Evolutionary conservation across 2,113 vertebrate genomes (phyloP), one percentile per base, ranked within the genome.

Genomic region (Hyperopisus bebe): DNA sequence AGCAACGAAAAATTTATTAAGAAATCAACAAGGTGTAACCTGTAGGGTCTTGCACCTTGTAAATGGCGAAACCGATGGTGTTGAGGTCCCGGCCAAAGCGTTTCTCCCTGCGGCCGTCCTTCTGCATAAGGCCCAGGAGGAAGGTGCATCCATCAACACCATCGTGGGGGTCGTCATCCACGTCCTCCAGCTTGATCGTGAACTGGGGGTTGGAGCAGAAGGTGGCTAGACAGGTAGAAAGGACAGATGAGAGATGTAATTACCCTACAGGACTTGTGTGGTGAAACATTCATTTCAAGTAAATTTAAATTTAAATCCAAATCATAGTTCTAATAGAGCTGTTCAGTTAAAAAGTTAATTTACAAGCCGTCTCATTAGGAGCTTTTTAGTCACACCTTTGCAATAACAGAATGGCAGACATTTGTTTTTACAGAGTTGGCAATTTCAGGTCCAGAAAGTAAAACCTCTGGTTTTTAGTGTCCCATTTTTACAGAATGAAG

Each of bases 151-250:
- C 94, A 0, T 93, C 91, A 31, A 93, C 82, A 0, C 88, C 91
- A 0, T 94, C 94, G 0, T 93, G 62, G 3, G 92, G 91, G 5
- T 94, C 94, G 0, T 94, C 93, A 8, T 96, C 95, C 2, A 89
- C 89, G 0, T 94, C 93, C 0, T 94, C 91, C 84, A 96, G 90
- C 1, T 90, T 91, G 48, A 96, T 92, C 3, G 92, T 80, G 89
- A 93, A 96, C 92, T 95, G 95, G 42, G 94, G 94, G 92, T 95
- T 95, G 47, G 94, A 95, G 92, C 94, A 95, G 89, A 95, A 96
- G 0, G 94, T 95, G 51, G 92, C 95, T 95, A 87, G 21, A 84
- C 47, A 77, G 86, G 46, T 53, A n/a, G 88, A 85, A 77, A 19
- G 13, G 74, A 90, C 39, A 91, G 91, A 70, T 2, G 62, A 92